Conservation (phyloP, 2,888 invertebrate genomes). For the Lasius platythorax region DNA sequence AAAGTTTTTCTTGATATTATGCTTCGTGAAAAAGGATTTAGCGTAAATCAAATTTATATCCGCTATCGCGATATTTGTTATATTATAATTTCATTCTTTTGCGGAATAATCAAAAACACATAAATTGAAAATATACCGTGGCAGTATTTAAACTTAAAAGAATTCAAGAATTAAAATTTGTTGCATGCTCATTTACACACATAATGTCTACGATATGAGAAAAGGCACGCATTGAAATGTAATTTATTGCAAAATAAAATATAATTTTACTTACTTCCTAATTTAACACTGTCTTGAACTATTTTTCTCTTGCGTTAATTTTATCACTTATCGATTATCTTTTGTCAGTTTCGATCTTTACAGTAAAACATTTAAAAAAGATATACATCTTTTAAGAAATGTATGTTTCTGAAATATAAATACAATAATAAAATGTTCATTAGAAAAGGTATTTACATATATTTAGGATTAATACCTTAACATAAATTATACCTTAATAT, state of each 20-base stretch:
- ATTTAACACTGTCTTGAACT: background rate
- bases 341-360: background rate
- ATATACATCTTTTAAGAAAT: too few relatives aligned
- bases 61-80: background rate
- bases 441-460: too few relatives aligned
- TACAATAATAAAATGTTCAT: background rate
- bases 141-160: background rate
- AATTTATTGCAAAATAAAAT: slow-evolving; percentile 4
- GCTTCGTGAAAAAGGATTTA: slow-evolving; percentile 25
- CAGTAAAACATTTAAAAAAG: background rate
- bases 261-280: background rate
- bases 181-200: background rate
- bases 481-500: too few relatives aligned
- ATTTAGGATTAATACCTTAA: too few relatives aligned
- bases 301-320: background rate
- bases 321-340: background rate
- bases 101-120: background rate
- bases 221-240: background rate
- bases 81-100: slow-evolving; percentile 9
- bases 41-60: slow-evolving; percentile 22
- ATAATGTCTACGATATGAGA: background rate
- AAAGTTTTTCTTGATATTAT: slow-evolving; percentile 22
- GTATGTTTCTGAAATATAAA: too few relatives aligned
- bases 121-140: background rate
- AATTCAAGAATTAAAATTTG: background rate